These are phyloP conservation scores for Mohoua ochrocephala DNA, from an alignment of 2,113 vertebrate genomes.

Conservation along the genomic window DNA sequence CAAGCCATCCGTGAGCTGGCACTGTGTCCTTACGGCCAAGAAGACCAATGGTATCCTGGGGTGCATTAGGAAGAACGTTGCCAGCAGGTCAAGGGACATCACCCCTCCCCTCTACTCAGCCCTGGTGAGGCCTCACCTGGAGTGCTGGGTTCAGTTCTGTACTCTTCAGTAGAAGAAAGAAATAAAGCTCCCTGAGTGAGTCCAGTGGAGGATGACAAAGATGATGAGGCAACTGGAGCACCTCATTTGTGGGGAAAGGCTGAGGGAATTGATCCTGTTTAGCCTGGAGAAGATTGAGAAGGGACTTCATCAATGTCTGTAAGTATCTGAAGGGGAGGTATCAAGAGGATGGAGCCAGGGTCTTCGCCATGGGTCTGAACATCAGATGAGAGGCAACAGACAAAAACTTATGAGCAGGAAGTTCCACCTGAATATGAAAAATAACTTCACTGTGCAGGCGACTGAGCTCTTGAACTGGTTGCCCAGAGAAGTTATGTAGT, in stretches of 20 bases:
- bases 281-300: background rate
- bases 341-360: background rate
- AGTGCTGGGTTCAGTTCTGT: background rate
- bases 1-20: background rate
- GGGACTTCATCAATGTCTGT: background rate
- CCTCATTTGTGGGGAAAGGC: background rate
- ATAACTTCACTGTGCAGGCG: background rate
- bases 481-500: no score
- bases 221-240: background rate
- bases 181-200: background rate
- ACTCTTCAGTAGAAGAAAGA: background rate
- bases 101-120: background rate
- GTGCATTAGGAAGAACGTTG: background rate
- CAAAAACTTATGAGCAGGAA: background rate
- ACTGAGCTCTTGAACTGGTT: background rate
- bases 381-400: background rate
- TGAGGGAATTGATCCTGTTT: background rate
- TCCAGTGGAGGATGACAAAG: background rate
- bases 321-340: background rate
- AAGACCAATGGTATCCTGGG: no score
- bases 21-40: background rate
- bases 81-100: background rate
- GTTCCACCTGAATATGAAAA: background rate
- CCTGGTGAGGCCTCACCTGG: no score
- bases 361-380: rapidly evolving